phyloP scores from a whole-genome alignment of 2,888 invertebrate genomes.

The Esperia sulphurella region DNA sequence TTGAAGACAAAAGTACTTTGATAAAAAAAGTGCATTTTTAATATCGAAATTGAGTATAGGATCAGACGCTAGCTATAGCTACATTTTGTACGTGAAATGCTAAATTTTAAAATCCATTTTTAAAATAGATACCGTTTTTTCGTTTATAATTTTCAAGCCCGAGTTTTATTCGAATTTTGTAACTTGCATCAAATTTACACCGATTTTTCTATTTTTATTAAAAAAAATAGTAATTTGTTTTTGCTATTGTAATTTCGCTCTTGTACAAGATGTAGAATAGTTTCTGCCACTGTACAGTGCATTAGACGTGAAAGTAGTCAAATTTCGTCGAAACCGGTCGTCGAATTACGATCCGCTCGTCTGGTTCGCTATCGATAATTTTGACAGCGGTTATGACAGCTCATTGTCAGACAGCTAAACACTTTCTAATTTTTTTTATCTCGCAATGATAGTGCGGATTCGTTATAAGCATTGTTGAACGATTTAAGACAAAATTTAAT shows the following conservation, averaged over 20 bases:
- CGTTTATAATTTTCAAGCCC: too few species aligned
- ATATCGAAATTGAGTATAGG: too few species aligned
- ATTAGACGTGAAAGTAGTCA: slow-evolving; percentile 36
- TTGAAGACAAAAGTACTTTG: too few species aligned
- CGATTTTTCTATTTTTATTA: not conserved
- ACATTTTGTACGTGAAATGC: too few species aligned
- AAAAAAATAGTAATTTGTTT: not conserved
- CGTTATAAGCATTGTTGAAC: not conserved
- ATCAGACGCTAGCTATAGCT: too few species aligned
- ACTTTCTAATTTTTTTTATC: slow-evolving; percentile 19
- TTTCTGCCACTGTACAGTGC: not conserved
- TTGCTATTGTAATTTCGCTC: not conserved
- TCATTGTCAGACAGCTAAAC: slow-evolving; percentile 14
- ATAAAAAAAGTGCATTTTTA: too few species aligned
- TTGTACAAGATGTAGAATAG: not conserved
- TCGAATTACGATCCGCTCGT: slow-evolving; percentile 24
- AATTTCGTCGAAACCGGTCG: slow-evolving; percentile 32
- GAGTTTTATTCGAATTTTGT: too few species aligned
- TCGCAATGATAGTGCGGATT: not conserved
- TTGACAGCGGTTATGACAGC: slow-evolving; percentile 22
- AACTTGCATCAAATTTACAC: too few species aligned
- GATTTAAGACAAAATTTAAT: not conserved
- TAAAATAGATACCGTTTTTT: too few species aligned
- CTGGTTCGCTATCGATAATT: slow-evolving; percentile 19
- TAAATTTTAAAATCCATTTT: too few species aligned